Conservation (phyloP, 1,140 invertebrate genomes). For the Drosophila fuyamai region DNA sequence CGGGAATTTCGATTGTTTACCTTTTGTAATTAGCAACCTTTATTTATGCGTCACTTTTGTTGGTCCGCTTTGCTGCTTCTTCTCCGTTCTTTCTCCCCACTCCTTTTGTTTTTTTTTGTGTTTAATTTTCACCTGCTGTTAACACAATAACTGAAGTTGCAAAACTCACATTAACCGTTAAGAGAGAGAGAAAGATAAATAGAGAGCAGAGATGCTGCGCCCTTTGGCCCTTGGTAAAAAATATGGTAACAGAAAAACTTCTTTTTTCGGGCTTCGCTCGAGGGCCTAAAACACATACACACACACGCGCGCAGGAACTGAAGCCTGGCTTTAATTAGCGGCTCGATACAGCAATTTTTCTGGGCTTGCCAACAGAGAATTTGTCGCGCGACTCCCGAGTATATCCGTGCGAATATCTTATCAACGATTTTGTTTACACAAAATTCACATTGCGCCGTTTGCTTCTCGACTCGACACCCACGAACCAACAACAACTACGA, state of each 20-base stretch:
- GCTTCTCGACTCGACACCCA: slow-evolving; percentile 14
- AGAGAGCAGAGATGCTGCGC: slow-evolving; percentile 37
- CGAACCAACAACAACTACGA: slow-evolving; percentile 4
- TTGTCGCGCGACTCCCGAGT: slow-evolving; percentile 6
- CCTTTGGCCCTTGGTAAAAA: slow-evolving; percentile 31
- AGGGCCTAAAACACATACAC: slow-evolving; percentile 25
- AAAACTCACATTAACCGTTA: slow-evolving; percentile 11
- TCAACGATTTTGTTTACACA: slow-evolving; percentile 46
- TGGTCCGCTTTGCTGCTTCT: slow-evolving; percentile 22
- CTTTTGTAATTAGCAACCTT: slow-evolving; percentile 58
- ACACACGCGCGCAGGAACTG: slow-evolving; percentile 10
- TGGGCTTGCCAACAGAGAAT: background rate
- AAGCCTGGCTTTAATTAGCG: slow-evolving; percentile 34
- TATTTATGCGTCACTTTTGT: slow-evolving; percentile 45
- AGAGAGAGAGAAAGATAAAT: background rate
- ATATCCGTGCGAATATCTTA: slow-evolving; percentile 28
- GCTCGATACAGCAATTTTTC: background rate
- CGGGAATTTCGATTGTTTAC: slow-evolving; percentile 45
- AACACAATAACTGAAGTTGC: slow-evolving; percentile 28
- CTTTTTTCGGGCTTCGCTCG: slow-evolving; percentile 34
- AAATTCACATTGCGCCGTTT: slow-evolving; percentile 23
- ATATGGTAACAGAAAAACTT: slow-evolving; percentile 45
- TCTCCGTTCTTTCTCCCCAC: slow-evolving; percentile 12
- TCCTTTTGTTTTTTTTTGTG: slow-evolving; percentile 11
- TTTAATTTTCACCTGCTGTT: slow-evolving; percentile 44